phyloP scores from a whole-genome alignment of 92 coral and sea anemone genomes.

The Umimayanthus chanpuru region DNA sequence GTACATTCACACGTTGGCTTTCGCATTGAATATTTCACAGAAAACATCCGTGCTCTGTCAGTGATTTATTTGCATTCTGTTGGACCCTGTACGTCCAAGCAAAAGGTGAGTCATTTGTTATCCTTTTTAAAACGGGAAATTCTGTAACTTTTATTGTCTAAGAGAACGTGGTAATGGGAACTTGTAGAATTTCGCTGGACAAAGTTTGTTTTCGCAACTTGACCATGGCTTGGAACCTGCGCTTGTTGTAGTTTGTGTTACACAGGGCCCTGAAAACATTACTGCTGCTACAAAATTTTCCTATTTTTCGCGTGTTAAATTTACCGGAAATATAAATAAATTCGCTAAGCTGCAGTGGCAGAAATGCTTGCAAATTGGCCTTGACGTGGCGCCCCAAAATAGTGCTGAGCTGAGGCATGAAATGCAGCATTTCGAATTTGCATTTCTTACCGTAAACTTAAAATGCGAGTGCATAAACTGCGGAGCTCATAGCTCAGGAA shows the following conservation, averaged over 20 bases:
- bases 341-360: constrained; percentile 28
- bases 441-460: neutral
- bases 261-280: neutral
- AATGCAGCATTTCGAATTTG: neutral
- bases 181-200: constrained; percentile 1
- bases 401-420: neutral
- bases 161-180: neutral
- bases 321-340: neutral
- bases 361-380: constrained; percentile 32
- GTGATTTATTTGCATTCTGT: constrained; percentile 90
- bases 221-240: neutral
- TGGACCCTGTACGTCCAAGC: constrained; percentile 97
- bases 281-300: neutral
- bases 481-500: neutral
- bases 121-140: constrained; percentile 27
- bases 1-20: constrained; percentile 32
- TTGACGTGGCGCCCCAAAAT: constrained; percentile 8
- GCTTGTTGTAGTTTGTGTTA: neutral
- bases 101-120: constrained; percentile 72
- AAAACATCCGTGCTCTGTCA: constrained; percentile 89
- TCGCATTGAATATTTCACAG: constrained; percentile 55
- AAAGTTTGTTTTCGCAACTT: neutral
- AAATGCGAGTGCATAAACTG: neutral
- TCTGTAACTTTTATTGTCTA: neutral
- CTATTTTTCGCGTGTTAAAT: constrained; percentile 3